These are phyloP conservation scores for Rhagologus leucostigma DNA, from an alignment of 2,113 vertebrate genomes.

Conservation along the genomic window DNA sequence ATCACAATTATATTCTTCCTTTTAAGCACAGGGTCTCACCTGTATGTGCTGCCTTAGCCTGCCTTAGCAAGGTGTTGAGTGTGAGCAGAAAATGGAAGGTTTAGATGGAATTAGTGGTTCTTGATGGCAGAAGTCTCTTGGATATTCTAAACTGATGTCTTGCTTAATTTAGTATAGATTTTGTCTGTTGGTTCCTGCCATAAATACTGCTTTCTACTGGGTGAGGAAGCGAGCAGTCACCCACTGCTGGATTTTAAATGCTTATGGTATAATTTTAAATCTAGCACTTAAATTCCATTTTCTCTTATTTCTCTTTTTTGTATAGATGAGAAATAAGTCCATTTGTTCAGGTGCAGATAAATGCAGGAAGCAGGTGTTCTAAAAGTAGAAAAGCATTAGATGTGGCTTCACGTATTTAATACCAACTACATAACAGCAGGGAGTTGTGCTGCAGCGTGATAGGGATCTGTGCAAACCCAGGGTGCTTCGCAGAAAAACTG, in stretches of 20 bases:
- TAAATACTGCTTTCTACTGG: background rate
- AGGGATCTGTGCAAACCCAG: background rate
- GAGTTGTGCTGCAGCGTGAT: background rate
- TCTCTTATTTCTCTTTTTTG: background rate
- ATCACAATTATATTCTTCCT: background rate
- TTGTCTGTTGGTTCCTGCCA: background rate
- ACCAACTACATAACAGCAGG: background rate
- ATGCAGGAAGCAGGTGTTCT: background rate
- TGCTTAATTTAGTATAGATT: background rate
- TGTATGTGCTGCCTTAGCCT: background rate
- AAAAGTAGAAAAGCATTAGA: background rate
- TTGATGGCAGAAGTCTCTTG: background rate
- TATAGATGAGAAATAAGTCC: background rate
- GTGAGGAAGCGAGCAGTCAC: background rate
- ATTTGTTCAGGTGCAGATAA: background rate
- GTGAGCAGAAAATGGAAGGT: background rate
- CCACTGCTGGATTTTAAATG: background rate
- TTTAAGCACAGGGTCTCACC: background rate
- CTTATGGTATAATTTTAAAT: background rate
- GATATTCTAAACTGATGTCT: background rate
- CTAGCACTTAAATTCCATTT: background rate
- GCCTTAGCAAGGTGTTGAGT: background rate
- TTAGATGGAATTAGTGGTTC: background rate
- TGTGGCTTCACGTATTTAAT: background rate
- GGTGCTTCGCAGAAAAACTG: background rate